Evolutionary conservation across 2,113 vertebrate species (phyloP).

Genomic region (Eulemur rufifrons): DNA sequence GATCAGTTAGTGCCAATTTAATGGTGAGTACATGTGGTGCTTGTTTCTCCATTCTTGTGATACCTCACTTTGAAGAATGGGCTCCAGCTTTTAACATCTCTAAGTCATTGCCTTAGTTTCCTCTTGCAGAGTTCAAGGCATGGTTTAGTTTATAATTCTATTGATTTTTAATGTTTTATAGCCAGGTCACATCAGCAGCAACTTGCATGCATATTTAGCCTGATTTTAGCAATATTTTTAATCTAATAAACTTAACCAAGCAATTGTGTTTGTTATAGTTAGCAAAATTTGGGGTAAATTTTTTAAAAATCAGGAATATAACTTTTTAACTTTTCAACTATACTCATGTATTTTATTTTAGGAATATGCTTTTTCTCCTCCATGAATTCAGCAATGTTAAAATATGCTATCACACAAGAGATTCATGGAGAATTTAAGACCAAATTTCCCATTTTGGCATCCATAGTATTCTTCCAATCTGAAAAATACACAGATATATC

Average conservation of each 20-base stretch:
- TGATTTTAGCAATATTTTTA: conserved; percentile 13
- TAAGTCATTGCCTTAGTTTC: not conserved
- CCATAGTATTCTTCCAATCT: not conserved
- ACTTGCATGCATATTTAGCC: not conserved
- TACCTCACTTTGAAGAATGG: too few relatives aligned
- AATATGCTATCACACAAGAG: not conserved
- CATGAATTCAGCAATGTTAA: not conserved
- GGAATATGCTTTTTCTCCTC: not conserved
- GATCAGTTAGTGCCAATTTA: too few relatives aligned
- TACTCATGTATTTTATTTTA: conserved; percentile 23
- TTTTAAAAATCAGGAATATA: not conserved
- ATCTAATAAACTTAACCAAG: conserved; percentile 9
- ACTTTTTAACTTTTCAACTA: not conserved
- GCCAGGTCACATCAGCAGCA: not conserved
- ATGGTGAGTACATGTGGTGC: too few relatives aligned
- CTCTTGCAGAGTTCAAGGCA: not conserved
- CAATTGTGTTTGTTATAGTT: not conserved
- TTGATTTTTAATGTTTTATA: not conserved
- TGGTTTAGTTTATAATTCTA: not conserved
- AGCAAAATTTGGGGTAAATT: not conserved
- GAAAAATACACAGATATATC: not conserved
- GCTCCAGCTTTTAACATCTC: not conserved
- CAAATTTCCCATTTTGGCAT: not conserved
- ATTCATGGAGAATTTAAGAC: not conserved
- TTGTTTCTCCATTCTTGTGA: too few relatives aligned